A percentile compares a stretch with the other conserved stretches of the same genome.
Evolutionary conservation across 2,888 invertebrate species (phyloP).

Genomic region (Thymelicus acteon): DNA sequence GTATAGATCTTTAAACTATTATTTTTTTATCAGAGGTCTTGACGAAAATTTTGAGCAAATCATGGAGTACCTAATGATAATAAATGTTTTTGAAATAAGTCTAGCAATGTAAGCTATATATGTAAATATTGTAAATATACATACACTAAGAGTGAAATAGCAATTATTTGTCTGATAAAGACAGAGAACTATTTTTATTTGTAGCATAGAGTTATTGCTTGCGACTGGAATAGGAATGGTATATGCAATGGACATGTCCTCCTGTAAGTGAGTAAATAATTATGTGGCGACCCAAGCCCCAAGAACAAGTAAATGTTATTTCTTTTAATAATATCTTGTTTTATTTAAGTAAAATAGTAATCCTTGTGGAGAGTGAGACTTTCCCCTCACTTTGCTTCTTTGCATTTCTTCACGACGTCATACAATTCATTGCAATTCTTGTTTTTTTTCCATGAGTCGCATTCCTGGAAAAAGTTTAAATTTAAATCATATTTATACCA

Average conservation of each 20-base stretch:
- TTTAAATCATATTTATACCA: background rate
- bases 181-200: slow-evolving; percentile 46
- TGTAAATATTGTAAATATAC: slow-evolving; percentile 48
- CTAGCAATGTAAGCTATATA: background rate
- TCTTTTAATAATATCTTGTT: slow-evolving; percentile 64
- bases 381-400: slow-evolving; percentile 22
- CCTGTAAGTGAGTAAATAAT: slow-evolving; percentile 39
- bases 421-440: slow-evolving; percentile 46
- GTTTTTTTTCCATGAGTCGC: slow-evolving; percentile 48
- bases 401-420: slow-evolving; percentile 46
- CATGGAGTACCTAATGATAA: slow-evolving; percentile 25
- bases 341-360: slow-evolving; percentile 44
- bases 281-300: slow-evolving; percentile 55
- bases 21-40: background rate
- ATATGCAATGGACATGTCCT: slow-evolving; percentile 22
- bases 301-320: slow-evolving; percentile 77
- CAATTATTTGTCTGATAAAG: slow-evolving; percentile 40
- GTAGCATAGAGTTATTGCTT: slow-evolving; percentile 41
- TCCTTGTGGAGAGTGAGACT: background rate
- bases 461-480: slow-evolving; percentile 46
- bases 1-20: too few relatives aligned
- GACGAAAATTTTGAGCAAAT: slow-evolving; percentile 17
- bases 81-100: slow-evolving; percentile 15
- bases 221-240: slow-evolving; percentile 37
- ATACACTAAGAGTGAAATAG: slow-evolving; percentile 40